Conservation (phyloP, 2,797 vertebrate genomes). For the Semaprochilodus insignis region DNA sequence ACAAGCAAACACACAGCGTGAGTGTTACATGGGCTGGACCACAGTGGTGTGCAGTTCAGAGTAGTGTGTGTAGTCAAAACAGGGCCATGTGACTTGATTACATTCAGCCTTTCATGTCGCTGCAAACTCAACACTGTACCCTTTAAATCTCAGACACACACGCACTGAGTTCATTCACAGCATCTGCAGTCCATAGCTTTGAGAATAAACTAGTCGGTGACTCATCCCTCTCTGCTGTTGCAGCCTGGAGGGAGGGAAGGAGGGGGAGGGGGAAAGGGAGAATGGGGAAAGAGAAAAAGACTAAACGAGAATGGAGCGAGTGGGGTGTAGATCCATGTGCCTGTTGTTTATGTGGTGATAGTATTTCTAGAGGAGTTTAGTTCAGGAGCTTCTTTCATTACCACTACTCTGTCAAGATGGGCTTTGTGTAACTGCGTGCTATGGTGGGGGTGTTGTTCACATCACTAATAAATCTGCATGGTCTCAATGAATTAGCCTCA, state of each 20-base stretch:
- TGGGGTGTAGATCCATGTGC: constrained; percentile 14
- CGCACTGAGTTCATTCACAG: constrained; percentile 70
- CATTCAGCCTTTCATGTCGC: constrained; percentile 22
- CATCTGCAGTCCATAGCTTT: constrained; percentile 68
- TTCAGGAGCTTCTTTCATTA: not conserved
- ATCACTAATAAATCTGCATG: constrained; percentile 37
- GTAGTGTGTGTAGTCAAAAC: constrained; percentile 10
- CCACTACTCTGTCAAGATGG: not conserved
- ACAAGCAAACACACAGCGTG: not conserved
- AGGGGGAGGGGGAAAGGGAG: constrained; percentile 8
- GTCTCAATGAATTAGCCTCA: constrained; percentile 40
- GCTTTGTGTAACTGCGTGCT: constrained; percentile 33
- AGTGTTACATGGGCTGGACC: not conserved
- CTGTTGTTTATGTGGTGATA: constrained; percentile 42
- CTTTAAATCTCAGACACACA: constrained; percentile 45
- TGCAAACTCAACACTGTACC: constrained; percentile 6
- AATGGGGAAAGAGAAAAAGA: constrained; percentile 30
- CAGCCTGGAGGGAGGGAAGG: constrained; percentile 53
- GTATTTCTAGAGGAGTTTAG: constrained; percentile 22
- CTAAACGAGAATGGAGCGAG: not conserved
- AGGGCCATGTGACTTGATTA: constrained; percentile 25
- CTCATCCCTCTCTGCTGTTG: constrained; percentile 68
- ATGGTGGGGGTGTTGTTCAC: not conserved
- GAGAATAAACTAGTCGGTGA: constrained; percentile 72
- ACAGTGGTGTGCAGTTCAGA: not conserved